Base-by-base conservation (phyloP, 2,797 vertebrate species). In the Prunella strophiata region DNA sequence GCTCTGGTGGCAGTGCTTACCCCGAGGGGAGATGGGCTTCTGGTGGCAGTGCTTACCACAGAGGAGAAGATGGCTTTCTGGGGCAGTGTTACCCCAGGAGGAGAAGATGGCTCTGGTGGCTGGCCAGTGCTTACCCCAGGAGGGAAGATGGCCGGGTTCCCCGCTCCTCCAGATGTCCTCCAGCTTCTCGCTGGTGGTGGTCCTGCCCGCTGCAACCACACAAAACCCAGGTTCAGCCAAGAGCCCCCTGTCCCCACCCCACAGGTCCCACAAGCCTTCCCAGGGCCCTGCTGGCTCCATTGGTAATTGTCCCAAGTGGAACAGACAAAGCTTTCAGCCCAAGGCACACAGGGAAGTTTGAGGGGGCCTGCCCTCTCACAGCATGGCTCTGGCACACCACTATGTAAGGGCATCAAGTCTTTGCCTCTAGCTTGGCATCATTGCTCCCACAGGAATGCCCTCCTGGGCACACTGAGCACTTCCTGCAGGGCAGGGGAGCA, bases 91-190 rank as follows among this genome's bases (percentile, higher is more conserved):
- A n/a, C n/a, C n/a, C n/a, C n/a, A n/a, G n/a, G n/a, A n/a, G n/a
- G n/a, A n/a, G n/a, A n/a, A n/a, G n/a, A n/a, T n/a, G n/a, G n/a
- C n/a, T n/a, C n/a, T n/a, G n/a, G n/a, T n/a, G n/a, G n/a, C n/a
- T n/a, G n/a, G n/a, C n/a, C n/a, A n/a, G n/a, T n/a, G n/a, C n/a
- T n/a, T n/a, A n/a, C n/a, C n/a, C n/a, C n/a, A n/a, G n/a, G n/a
- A n/a, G n/a, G n/a, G 97, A 99, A 99, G 97, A 99, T 99, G 67
- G 99, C 99, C 0, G 99, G 99, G 96, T 99, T 99, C n/a, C 93
- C 99, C 99, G 3, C 99, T 99, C n/a, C 97, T 99, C 99, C 96
- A 99, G 97, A 99, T 99, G 97, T 99, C 99, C 91, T 99, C 99
- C 89, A 99, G 97, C 96, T 99, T 99, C 80, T 99, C 99, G 2